Conservation (phyloP, 2,888 invertebrate species). For the Sinopyrophorus schimmeli region DNA sequence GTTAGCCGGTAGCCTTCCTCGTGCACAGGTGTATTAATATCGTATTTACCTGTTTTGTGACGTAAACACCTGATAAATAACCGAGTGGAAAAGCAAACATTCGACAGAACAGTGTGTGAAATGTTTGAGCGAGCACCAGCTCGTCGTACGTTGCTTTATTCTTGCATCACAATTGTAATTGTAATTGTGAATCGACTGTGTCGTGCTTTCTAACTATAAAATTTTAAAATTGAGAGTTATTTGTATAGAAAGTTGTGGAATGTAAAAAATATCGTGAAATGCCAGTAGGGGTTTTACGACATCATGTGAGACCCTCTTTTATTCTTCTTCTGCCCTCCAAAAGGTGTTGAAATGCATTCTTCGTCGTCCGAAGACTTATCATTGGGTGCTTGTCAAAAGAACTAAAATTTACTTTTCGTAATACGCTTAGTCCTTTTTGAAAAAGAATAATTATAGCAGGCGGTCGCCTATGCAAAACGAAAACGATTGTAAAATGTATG, state of each 20-base stretch:
- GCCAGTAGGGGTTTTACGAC: conserved; percentile 22
- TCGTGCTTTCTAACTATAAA: conserved; percentile 32
- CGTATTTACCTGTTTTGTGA: conserved; percentile 13
- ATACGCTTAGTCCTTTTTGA: too few species aligned
- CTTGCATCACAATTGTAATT: conserved; percentile 33
- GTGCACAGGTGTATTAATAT: conserved; percentile 27
- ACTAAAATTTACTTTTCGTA: too few species aligned
- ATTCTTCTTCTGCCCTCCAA: neutral
- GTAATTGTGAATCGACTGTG: conserved; percentile 34
- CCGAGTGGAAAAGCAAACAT: too few species aligned
- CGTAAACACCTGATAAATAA: conserved; percentile 16
- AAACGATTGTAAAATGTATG: too few species aligned
- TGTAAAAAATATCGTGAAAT: conserved; percentile 30
- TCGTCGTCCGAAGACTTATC: too few species aligned
- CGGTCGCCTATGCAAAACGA: too few species aligned
- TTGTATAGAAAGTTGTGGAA: conserved; percentile 30
- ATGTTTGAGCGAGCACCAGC: too few species aligned
- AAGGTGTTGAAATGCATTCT: too few species aligned
- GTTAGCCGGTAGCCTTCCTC: conserved; percentile 22
- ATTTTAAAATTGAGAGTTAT: conserved; percentile 18
- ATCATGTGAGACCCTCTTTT: conserved; percentile 14
- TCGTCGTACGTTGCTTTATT: neutral
- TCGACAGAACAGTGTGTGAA: too few species aligned
- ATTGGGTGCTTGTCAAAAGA: too few species aligned
- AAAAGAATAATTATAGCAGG: too few species aligned